Percentiles rank a stretch among this genome's conserved stretches.
These are phyloP conservation scores for cat (Felis catus) DNA, from an alignment of 2,113 vertebrate species.

Conservation along the genomic window DNA sequence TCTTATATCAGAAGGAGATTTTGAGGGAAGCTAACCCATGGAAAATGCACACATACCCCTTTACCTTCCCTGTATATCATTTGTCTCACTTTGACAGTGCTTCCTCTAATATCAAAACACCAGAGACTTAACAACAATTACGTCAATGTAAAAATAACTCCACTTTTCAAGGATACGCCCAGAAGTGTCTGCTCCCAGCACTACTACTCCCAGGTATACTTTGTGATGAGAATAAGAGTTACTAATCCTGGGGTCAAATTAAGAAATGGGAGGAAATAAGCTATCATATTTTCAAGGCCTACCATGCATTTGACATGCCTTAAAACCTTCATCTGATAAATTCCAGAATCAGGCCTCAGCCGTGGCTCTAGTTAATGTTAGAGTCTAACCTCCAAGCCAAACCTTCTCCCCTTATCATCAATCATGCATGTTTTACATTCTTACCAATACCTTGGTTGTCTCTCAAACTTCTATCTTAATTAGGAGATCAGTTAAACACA, in stretches of 20 bases:
- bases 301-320: background rate
- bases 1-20: background rate
- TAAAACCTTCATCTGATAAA: background rate
- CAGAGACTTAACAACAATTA: background rate
- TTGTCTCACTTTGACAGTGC: background rate
- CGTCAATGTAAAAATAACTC: background rate
- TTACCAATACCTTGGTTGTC: background rate
- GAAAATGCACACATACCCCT: background rate
- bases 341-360: background rate
- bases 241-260: background rate
- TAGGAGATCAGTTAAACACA: background rate
- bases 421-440: background rate
- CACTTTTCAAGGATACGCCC: background rate
- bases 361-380: background rate
- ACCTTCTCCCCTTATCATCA: background rate
- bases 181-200: background rate
- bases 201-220: background rate
- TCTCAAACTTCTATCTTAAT: conserved; percentile 31
- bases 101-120: background rate
- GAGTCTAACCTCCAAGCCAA: background rate
- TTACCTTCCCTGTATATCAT: background rate
- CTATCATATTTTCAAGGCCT: background rate
- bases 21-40: background rate
- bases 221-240: background rate
- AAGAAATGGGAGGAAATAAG: background rate